Conservation (phyloP, 64 coral and sea anemone species). For the Montipora foliosa region DNA sequence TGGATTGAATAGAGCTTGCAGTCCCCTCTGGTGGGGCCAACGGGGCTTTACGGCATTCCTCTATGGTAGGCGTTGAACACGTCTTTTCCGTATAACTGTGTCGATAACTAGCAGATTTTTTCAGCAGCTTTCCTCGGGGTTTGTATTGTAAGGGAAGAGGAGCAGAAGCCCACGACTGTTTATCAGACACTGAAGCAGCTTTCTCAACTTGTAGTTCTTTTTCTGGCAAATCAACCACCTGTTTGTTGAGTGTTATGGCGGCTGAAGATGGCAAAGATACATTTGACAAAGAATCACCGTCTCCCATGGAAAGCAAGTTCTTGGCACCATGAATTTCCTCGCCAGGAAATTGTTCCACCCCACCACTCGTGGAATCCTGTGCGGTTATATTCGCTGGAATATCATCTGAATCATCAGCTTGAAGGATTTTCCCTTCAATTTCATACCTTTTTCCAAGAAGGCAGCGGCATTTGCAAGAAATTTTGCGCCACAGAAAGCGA, state of each 20-base stretch:
- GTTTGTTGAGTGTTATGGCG: conserved; percentile 73
- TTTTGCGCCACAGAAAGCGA: conserved; percentile 39
- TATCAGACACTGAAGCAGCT: conserved; percentile 73
- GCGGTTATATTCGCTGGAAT: background rate
- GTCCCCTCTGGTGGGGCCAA: conserved; percentile 79
- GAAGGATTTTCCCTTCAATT: conserved; percentile 28
- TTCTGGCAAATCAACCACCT: conserved; percentile 11
- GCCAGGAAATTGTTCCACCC: conserved; percentile 38
- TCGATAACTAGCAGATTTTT: conserved; percentile 71
- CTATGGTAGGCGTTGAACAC: background rate
- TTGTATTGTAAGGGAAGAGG: conserved; percentile 76
- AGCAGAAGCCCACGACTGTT: conserved; percentile 83
- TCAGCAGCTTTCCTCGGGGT: background rate
- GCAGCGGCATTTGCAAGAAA: conserved; percentile 30
- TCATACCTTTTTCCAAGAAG: conserved; percentile 41
- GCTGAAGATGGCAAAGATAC: conserved; percentile 93
- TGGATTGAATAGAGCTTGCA: conserved; percentile 56
- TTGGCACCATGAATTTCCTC: conserved; percentile 69
- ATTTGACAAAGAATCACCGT: conserved; percentile 79
- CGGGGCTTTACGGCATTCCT: conserved; percentile 50
- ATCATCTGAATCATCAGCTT: conserved; percentile 8
- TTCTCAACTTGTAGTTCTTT: conserved; percentile 21
- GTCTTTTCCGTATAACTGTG: conserved; percentile 63
- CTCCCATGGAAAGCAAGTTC: conserved; percentile 20
- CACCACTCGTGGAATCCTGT: conserved; percentile 62